Base-by-base conservation (phyloP, 2,888 invertebrate genomes). In the Drosophila quinaria region DNA sequence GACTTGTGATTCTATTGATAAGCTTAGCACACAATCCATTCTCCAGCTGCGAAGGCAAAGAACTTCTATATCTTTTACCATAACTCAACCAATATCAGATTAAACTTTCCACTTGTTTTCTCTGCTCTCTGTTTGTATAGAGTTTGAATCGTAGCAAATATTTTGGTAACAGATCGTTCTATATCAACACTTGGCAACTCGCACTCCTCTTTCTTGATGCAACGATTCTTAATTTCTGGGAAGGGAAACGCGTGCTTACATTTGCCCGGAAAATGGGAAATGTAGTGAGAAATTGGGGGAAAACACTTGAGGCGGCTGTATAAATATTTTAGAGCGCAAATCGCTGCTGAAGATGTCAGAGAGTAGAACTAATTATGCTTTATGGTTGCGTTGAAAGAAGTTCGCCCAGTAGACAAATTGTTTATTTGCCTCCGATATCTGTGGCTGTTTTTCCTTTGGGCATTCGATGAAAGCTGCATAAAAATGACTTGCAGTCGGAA, bases 231-330 rank as follows among this genome's bases (percentile, higher is more conserved):
- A 52, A 70, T 50, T 88, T 88, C 83, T 59, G 17, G 44, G 80
- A 80, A 86, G 60, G 80, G 69, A 74, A 82, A 59, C 44, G 67
- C 60, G 35, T 78, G 78, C 63, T 78, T 70, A 49, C 66, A 33
- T 63, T 78, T 65, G 51, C 58, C 54, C 56, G 59, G 80, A 82
- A 73, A 72, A 56, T 49, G 33, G 33, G 22, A 25, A 25, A 25
- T 22, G 44, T 67, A 70, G 67, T 76, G 66, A 52, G 69, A 70
- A 80, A 69, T 74, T 55, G 68, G 60, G 70, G 33, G 52, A 74
- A 78, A 78, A 63, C 82, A 80, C 89, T 80, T 69, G 68, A 78
- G 78, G 77, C 65, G 76, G 69, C 70, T 89, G 72, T 74, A 62
- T 85, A 88, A 87, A 87, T 87, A 87, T 83, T 62, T 56, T 64